Base-by-base conservation (phyloP, 2,797 vertebrate genomes). In the Silurus aristotelis region DNA sequence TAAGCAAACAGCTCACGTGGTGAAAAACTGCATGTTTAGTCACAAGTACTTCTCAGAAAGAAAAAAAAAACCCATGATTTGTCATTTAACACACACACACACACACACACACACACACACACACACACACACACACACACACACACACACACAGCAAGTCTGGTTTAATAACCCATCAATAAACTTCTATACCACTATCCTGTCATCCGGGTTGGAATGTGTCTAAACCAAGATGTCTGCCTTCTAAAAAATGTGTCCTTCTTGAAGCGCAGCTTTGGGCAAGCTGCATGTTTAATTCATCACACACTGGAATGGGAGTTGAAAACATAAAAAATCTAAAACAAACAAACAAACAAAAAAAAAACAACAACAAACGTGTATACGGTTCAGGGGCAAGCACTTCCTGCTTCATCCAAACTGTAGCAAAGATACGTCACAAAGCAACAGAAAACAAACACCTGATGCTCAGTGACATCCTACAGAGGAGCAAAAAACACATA, bases 1-100 rank as follows among this genome's bases (percentile, higher is more conserved):
- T 75, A n/a, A 55, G 71, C 5, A 56, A 76, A 76, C 25, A 83
- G 38, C 22, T 83, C 38, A 83, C 58, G 19, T 52, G n/a, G 27
- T 52, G 14, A 60, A 60, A 82, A 70, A 9, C 22, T 12, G 6
- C 8, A 14, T 0, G 12, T 25, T 15, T 48, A 17, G n/a, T 80
- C 61, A 66, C n/a, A 66, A 80, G 46, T 8, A 25, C 61, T 66
- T 64, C 64, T 60, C 27, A 58, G 55, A 58, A 9, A 43, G 38
- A 61, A 25, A 7, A 52, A 52, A 52, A 7, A 52, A 0, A 0
- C 7, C 27, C 73, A 19, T 55, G 48, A 55, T 38, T 31, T 60
- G 31, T 20, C 25, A 56, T 55, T 25, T 22, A 2, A 66, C 12
- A 27, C 25, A 67, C 25, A 63, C 48, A 52, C 48, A 38, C 38